Evolutionary conservation across 2,797 vertebrate species (phyloP).

Genomic region (Natrix natrix): DNA sequence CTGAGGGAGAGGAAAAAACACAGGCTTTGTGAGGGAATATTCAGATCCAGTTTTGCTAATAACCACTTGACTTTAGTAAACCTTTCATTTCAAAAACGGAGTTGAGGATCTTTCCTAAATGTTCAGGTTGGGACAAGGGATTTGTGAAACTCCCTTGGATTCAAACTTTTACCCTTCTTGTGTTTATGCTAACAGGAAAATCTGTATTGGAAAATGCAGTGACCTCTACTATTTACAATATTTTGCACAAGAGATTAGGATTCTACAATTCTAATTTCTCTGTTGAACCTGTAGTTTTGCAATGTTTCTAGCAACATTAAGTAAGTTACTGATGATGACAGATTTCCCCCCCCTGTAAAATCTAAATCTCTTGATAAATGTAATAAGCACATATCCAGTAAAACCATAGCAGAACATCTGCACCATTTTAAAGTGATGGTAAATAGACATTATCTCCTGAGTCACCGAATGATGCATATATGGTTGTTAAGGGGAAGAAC

Average conservation of each 20-base stretch:
- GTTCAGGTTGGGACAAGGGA: too few relatives aligned
- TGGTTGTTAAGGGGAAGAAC: conserved; percentile 6
- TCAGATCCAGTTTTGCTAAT: not conserved
- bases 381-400: not conserved
- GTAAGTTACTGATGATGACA: not conserved
- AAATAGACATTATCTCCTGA: conserved; percentile 4
- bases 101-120: not conserved
- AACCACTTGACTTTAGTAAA: not conserved
- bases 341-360: not conserved
- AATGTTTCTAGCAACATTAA: not conserved
- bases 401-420: conserved; percentile 1
- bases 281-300: not conserved
- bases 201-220: not conserved
- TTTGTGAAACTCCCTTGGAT: not conserved
- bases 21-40: not conserved
- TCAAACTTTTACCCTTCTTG: not conserved
- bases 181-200: not conserved
- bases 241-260: not conserved
- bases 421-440: not conserved
- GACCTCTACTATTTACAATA: not conserved
- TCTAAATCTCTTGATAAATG: not conserved
- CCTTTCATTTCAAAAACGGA: not conserved
- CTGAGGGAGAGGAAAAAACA: not conserved
- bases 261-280: not conserved
- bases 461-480: not conserved